Evolutionary conservation across 2,113 vertebrate genomes (phyloP), one percentile per base, ranked within the genome.

Genomic region (Tachysurus fulvidraco): DNA sequence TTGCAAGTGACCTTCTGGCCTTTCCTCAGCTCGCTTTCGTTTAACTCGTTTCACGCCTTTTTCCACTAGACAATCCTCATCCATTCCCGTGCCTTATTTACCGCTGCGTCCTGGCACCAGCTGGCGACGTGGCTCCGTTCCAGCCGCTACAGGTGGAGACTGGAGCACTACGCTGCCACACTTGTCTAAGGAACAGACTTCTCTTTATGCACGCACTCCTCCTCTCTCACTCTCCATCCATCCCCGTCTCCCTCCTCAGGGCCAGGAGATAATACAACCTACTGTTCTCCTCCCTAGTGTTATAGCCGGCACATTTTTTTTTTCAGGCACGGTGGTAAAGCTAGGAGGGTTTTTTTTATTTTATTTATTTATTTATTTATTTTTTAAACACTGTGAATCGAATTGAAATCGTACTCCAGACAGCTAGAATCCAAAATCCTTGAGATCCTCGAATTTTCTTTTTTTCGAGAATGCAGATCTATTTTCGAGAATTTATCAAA

Each of bases 121-220:
- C 79, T 52, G 69, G 81, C 5, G 16, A 36, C 6, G 3, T 90
- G 89, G 89, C 87, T 8, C 10, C 44, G 8, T 4, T 85, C 89
- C 89, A 90, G 85, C 41, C 25, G 62, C 44, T 87, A 86, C 89
- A 90, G 87, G 89, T 90, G 89, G 87, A 90, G 65, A 69, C 50
- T 80, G 67, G 83, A 74, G 85, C 85, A n/a, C 64, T 36, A 65
- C 19, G 30, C 83, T 83, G 84, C 82, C 36, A 73, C 21, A 84
- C 67, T 84, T 74, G 36, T 84, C 82, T 83, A 74, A 88, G 67
- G 81, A 90, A 90, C 89, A 90, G 87, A 83, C 81, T 83, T 73
- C 82, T 81, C 82, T 90, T 90, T 90, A 88, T 90, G 73, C 85
- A 28, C 14, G 57, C 16, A 54, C n/a, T 19, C 76, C 64, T 71